Evolutionary conservation across 37 sponge, comb jelly and placozoan species (phyloP).

Genomic region (Aplysina aerophoba): DNA sequence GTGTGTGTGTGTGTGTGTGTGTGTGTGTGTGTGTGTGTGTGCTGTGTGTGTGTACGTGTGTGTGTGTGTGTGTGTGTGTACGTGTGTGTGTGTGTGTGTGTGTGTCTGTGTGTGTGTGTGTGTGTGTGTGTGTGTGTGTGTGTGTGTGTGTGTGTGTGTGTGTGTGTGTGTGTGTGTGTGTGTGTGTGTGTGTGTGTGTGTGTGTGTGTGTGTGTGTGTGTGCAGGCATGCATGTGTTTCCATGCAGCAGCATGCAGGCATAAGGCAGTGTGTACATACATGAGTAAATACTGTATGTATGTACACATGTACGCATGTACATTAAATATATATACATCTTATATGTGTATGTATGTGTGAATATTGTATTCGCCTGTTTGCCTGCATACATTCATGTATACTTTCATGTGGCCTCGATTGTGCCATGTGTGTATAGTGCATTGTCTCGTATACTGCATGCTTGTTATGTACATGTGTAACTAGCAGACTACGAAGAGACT

Average conservation of each 20-base stretch:
- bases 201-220: constrained; percentile 9
- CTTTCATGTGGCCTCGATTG: no score
- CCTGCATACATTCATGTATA: neutral
- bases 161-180: neutral
- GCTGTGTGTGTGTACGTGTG: neutral
- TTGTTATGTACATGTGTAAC: no score
- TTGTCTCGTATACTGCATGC: no score
- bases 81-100: constrained; percentile 25
- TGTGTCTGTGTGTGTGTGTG: constrained; percentile 34
- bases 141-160: constrained; percentile 10
- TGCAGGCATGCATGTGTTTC: neutral
- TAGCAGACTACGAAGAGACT: no score
- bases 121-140: constrained; percentile 21
- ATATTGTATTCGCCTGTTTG: no score
- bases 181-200: constrained; percentile 5
- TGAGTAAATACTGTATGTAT: no score
- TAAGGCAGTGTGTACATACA: no score
- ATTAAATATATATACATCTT: no score
- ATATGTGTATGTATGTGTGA: no score
- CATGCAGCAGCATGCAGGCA: neutral
- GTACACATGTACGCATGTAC: no score
- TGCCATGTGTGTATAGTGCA: no score
- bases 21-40: constrained; percentile 35
- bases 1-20: constrained; percentile 18
- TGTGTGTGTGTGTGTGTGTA: constrained; percentile 24